Percentiles rank a stretch among this genome's conserved stretches.
These are phyloP conservation scores for Myzus persicae DNA, from an alignment of 1,140 invertebrate species.

Conservation along the genomic window DNA sequence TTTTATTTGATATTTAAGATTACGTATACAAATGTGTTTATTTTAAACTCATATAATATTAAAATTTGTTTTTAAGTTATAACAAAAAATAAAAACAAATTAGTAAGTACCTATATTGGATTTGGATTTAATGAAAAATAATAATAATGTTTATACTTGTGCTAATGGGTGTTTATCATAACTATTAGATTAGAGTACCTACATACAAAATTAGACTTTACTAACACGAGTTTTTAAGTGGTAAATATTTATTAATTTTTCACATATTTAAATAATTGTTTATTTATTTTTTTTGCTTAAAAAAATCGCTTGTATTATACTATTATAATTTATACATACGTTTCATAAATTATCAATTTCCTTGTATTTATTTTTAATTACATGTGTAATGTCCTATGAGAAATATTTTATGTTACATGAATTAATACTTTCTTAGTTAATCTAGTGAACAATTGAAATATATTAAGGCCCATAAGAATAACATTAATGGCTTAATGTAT, in stretches of 20 bases:
- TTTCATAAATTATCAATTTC: not conserved
- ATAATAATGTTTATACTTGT: slow-evolving; percentile 1
- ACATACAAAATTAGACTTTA: not conserved
- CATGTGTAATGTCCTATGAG: not conserved
- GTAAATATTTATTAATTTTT: not conserved
- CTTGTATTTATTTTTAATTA: not conserved
- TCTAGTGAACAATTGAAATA: not conserved
- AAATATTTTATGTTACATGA: not conserved
- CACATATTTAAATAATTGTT: not conserved
- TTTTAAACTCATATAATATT: not conserved
- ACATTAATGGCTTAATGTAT: not conserved
- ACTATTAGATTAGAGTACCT: not conserved
- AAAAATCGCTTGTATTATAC: not conserved
- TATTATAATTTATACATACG: not conserved
- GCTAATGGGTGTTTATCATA: not conserved
- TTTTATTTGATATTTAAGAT: not conserved
- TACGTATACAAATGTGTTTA: not conserved
- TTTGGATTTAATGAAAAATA: not conserved
- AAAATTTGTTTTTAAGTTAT: not conserved
- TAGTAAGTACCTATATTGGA: not conserved
- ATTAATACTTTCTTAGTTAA: not conserved
- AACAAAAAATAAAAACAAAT: slow-evolving; percentile 13
- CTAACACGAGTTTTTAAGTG: not conserved
- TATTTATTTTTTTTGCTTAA: not conserved
- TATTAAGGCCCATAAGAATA: not conserved